Base-by-base conservation (phyloP, 2,113 vertebrate species). In the Macquaria ambigua region DNA sequence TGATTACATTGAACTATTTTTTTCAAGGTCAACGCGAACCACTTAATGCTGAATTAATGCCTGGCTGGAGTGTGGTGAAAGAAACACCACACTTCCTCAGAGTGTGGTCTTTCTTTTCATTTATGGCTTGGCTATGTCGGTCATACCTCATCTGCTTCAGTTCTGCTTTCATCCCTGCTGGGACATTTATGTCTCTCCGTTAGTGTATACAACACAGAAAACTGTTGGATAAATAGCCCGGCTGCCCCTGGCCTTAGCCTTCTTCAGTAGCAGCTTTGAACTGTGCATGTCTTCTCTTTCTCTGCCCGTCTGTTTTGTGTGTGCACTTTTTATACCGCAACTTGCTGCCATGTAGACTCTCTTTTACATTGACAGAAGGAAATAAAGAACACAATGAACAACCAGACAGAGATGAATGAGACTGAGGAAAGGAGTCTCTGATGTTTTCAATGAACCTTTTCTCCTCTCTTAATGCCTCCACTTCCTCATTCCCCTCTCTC, bases 161-260 rank as follows among this genome's bases (percentile, higher is more conserved):
- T 61, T 86, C 41, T 82, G 72, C 75, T 82, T 68, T 41, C 16
- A 41, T 37, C 16, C 20, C 11, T 37, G 56, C 69, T 76, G 37
- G 23, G 16, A 56, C 52, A 66, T 52, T 62, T 78, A 39, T 11
- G 63, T 56, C 74, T 68, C 79, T 55, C 64, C 70, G 18, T 85
- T 37, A 70, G 18, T 89, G 80, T 59, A 90, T 69, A 87, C 71
- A 91, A 89, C 83, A 91, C 72, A 79, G 48, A 41, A 48, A 50
- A 69, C 34, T 91, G 90, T 87, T 94, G 82, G 88, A 91, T 92
- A 92, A 92, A 90, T 87, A 88, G 66, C 53, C 18, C 8, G 31
- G 18, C 69, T 59, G 68, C 16, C 53, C 46, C 79, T 79, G 78
- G 79, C 62, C 77, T 68, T 48, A 63, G 16, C 34, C 82, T 66